A percentile compares a stretch with the other conserved stretches of the same genome.
phyloP scores from a whole-genome alignment of 1,140 invertebrate genomes.

The Drosophila athabasca region DNA sequence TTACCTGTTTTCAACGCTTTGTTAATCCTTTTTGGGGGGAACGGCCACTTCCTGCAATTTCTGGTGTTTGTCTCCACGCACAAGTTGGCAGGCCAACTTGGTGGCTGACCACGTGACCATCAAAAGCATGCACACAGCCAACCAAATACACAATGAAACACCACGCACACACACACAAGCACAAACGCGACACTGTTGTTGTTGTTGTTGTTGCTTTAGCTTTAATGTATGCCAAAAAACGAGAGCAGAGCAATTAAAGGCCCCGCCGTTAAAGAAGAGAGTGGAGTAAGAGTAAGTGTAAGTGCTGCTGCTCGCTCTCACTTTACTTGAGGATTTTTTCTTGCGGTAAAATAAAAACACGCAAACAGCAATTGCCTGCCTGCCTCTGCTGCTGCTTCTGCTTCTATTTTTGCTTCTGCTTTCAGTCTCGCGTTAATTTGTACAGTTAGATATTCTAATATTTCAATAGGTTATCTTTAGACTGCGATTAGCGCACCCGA shows the following conservation, averaged over 20 bases:
- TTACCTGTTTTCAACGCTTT: constrained; percentile 18
- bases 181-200: constrained; percentile 22
- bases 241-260: constrained; percentile 60
- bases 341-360: too few species aligned
- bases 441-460: too few species aligned
- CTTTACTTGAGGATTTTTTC: too few species aligned
- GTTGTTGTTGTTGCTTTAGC: constrained; percentile 18
- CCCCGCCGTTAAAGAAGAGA: constrained; percentile 13
- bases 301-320: neutral
- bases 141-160: constrained; percentile 20
- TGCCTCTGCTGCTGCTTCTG: too few species aligned
- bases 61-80: constrained; percentile 63
- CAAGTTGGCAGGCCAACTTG: constrained; percentile 63
- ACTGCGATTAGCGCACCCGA: too few species aligned
- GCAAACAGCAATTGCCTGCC: too few species aligned
- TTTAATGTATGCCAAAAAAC: constrained; percentile 60
- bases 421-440: too few species aligned
- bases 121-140: constrained; percentile 32
- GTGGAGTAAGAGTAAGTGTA: neutral
- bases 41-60: constrained; percentile 16
- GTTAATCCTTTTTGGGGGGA: constrained; percentile 62
- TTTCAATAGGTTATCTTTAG: too few species aligned
- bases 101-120: constrained; percentile 69
- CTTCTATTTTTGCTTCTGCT: neutral
- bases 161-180: constrained; percentile 12